Evolutionary conservation across 2,888 invertebrate genomes (phyloP).

Genomic region (Zonitis immaculata): DNA sequence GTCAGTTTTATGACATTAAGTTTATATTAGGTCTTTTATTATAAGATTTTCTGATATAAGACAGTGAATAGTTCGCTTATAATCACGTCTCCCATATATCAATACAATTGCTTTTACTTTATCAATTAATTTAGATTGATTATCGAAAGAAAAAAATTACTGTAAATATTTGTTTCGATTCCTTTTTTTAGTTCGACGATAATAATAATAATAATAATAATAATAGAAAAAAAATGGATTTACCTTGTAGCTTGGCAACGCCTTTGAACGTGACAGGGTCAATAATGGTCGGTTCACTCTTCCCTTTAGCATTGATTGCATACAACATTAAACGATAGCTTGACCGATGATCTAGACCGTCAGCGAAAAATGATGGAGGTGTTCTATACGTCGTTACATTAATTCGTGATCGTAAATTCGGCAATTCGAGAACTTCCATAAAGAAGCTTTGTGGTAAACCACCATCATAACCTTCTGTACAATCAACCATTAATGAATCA

Average conservation of each 20-base stretch:
- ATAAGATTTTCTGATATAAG: neutral
- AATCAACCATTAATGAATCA: constrained; percentile 79
- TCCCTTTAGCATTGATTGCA: constrained; percentile 82
- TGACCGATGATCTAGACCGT: constrained; percentile 66
- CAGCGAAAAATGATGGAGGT: constrained; percentile 64
- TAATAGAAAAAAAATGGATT: constrained; percentile 41
- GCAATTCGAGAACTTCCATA: constrained; percentile 72
- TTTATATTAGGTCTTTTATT: neutral
- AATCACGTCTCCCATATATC: neutral
- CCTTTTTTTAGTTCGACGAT: neutral
- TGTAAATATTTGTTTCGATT: neutral
- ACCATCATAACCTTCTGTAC: constrained; percentile 83
- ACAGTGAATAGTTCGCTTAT: neutral
- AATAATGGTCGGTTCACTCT: constrained; percentile 76
- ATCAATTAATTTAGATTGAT: neutral
- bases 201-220: no score
- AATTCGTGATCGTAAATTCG: constrained; percentile 57
- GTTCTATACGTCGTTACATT: constrained; percentile 58
- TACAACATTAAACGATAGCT: constrained; percentile 78
- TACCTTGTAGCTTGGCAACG: constrained; percentile 82
- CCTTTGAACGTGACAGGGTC: constrained; percentile 82
- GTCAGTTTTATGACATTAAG: neutral
- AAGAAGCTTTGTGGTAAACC: constrained; percentile 83
- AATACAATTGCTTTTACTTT: neutral
- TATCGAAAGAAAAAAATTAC: neutral